A percentile compares a stretch with the other conserved stretches of the same genome.
Evolutionary conservation across 2,113 vertebrate genomes (phyloP).

Genomic region (Salvelinus fontinalis): DNA sequence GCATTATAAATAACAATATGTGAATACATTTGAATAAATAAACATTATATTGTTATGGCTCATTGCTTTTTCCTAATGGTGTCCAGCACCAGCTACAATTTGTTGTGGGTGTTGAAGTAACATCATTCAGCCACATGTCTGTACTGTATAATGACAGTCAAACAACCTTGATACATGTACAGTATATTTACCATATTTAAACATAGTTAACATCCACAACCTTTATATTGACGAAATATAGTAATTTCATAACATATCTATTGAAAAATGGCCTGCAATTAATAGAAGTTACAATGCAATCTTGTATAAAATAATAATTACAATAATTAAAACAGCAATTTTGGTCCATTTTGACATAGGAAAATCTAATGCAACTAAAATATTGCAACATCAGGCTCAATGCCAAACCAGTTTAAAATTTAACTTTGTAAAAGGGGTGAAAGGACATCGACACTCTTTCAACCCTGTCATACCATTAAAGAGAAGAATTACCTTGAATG

Average conservation of each 20-base stretch:
- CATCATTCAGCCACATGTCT: background rate
- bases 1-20: slow-evolving; percentile 71
- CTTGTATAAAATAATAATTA: slow-evolving; percentile 2
- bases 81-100: slow-evolving; percentile 62
- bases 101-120: background rate
- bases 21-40: slow-evolving; percentile 84
- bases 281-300: background rate
- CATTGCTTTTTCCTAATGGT: slow-evolving; percentile 55
- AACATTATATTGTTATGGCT: slow-evolving; percentile 68
- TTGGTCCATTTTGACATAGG: background rate
- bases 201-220: no score
- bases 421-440: slow-evolving; percentile 64
- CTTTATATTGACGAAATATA: background rate
- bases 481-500: slow-evolving; percentile 13
- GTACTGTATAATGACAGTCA: background rate
- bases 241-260: background rate
- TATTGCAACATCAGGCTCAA: slow-evolving; percentile 40
- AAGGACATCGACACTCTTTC: slow-evolving; percentile 51
- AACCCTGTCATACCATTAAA: slow-evolving; percentile 7
- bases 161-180: background rate
- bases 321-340: background rate
- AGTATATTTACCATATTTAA: no score
- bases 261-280: background rate
- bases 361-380: slow-evolving; percentile 38
- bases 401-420: slow-evolving; percentile 51